Evolutionary conservation across 2,888 invertebrate species (phyloP), one percentile per base, ranked within the genome.

Genomic region (Pyrrhosoma nymphula): DNA sequence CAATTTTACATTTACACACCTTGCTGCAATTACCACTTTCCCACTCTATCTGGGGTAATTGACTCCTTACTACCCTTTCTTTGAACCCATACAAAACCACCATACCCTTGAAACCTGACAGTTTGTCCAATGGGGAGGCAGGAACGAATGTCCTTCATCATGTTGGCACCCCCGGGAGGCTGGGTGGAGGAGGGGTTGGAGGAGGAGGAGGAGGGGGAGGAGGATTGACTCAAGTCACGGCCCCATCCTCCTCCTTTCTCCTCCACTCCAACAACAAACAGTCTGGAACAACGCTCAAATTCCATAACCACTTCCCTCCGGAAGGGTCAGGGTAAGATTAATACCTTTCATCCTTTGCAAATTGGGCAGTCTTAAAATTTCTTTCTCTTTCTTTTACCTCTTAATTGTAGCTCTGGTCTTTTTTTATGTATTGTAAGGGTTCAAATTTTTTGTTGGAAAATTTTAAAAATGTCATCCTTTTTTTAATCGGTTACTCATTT

Each of bases 271-370:
- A 69, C 93, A 93, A 93, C 69, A 93, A 93, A 93, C 93, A 93
- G 69, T 96, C 97, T 56, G 98, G 98, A 95, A 97, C 98, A 95
- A 98, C 99, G 96, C 98, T 99, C 96, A 99, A 99, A 97, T 99
- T 99, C 97, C 99, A 99, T 98, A 99, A 99, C 97, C 99, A 99
- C 97, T 99, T 99, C 97, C 99, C 99, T 96, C 99, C 99, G 96
- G 99, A 99, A 97, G 98, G 98, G 96, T 98, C 98, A 97, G 98
- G 98, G 98, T 98, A 97, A 97, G 98, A 97, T 93, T 20, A n/a
- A 90, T 90, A 89, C n/a, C 30, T 56, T 90, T 56, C 56, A 56
- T 35, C 55, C 75, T 8, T 47, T 55, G 2, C 56, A 47, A 96
- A 97, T 97, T 97, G 96, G 97, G 96, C 96, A 96, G 95, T 95